Evolutionary conservation across 2,888 invertebrate species (phyloP).

Genomic region (Hipparchia semele): DNA sequence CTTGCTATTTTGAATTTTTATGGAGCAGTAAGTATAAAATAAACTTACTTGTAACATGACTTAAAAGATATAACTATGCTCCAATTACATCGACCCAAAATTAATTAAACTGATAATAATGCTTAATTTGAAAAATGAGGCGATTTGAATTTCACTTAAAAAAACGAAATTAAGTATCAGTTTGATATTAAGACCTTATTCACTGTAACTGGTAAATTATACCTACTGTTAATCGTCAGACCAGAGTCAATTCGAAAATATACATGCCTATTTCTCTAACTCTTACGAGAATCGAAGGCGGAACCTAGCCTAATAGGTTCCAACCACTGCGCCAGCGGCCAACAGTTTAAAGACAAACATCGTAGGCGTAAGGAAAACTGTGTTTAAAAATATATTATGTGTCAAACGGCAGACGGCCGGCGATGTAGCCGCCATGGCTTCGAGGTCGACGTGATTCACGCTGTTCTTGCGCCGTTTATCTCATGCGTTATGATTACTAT

Average conservation of each 20-base stretch:
- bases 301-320: not conserved
- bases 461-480: slow-evolving; percentile 2
- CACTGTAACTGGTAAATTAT: too few species aligned
- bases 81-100: slow-evolving; percentile 11
- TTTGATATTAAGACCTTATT: not conserved
- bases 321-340: not conserved
- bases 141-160: not conserved
- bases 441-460: slow-evolving; percentile 35
- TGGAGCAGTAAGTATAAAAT: too few species aligned
- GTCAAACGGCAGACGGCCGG: slow-evolving; percentile 16
- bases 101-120: slow-evolving; percentile 13
- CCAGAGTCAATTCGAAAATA: too few species aligned
- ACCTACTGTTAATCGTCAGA: too few species aligned
- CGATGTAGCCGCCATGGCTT: not conserved
- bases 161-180: not conserved
- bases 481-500: not conserved
- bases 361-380: slow-evolving; percentile 37
- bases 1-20: not conserved
- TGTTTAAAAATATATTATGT: slow-evolving; percentile 31
- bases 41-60: not conserved
- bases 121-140: not conserved
- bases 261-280: not conserved
- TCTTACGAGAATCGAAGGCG: not conserved
- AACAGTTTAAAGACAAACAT: slow-evolving; percentile 25
- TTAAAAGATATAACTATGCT: not conserved